phyloP scores from a whole-genome alignment of 2,113 vertebrate genomes.

The Pelusios castaneus region DNA sequence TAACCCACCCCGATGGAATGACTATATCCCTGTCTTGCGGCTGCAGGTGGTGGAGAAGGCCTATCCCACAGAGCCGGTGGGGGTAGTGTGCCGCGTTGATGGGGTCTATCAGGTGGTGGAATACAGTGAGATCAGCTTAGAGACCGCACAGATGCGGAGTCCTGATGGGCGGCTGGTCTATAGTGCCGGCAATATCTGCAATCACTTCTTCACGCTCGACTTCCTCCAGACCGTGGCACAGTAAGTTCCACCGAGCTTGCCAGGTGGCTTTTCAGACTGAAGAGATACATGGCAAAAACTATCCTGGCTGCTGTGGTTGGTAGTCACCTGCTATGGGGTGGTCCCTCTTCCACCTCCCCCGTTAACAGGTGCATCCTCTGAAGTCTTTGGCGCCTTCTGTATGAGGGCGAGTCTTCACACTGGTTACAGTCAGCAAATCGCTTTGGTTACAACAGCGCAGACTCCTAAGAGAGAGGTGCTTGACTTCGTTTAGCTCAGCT shows the following conservation, averaged over 20 bases:
- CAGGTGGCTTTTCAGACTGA: not conserved
- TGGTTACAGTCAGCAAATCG: not conserved
- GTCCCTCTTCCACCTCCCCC: not conserved
- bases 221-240: constrained; percentile 84
- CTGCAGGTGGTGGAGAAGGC: constrained; percentile 92
- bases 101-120: constrained; percentile 91
- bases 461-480: not conserved
- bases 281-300: not conserved
- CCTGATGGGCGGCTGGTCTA: constrained; percentile 82
- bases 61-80: constrained; percentile 87
- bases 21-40: not conserved
- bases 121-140: constrained; percentile 89
- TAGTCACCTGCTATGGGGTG: not conserved
- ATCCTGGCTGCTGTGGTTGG: not conserved
- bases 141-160: constrained; percentile 71
- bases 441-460: not conserved
- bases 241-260: constrained; percentile 75
- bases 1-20: not conserved
- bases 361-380: not conserved
- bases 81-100: constrained; percentile 89
- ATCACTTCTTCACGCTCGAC: constrained; percentile 90
- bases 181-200: constrained; percentile 92
- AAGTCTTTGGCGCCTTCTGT: not conserved
- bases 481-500: not conserved
- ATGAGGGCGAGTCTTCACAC: not conserved